These are phyloP conservation scores for Drosophila melanica DNA, from an alignment of 1,140 invertebrate species.

Conservation along the genomic window DNA sequence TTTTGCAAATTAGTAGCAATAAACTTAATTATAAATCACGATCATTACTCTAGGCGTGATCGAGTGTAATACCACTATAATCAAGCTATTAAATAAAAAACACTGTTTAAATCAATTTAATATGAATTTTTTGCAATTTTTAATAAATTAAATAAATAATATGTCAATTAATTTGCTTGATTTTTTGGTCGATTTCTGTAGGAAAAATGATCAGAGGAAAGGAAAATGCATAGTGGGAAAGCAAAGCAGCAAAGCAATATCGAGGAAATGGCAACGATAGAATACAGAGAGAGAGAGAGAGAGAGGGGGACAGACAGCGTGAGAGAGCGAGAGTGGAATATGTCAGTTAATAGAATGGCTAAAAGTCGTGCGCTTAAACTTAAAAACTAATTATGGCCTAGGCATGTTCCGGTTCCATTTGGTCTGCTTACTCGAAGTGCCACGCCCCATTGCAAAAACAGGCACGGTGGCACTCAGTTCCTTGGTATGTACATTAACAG, in stretches of 20 bases:
- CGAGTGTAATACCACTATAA: no score
- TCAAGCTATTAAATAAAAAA: slow-evolving; percentile 2
- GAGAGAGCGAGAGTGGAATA: slow-evolving; percentile 9
- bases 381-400: slow-evolving; percentile 70
- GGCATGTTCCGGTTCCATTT: slow-evolving; percentile 76
- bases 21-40: no score
- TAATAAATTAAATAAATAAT: slow-evolving; percentile 82
- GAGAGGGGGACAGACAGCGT: slow-evolving; percentile 12
- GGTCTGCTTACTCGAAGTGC: slow-evolving; percentile 63
- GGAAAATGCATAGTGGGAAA: slow-evolving; percentile 17
- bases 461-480: slow-evolving; percentile 31
- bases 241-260: background rate
- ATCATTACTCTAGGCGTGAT: no score
- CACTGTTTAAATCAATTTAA: slow-evolving; percentile 14
- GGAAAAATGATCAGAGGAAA: slow-evolving; percentile 20
- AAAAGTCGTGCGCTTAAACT: slow-evolving; percentile 64
- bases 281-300: no score
- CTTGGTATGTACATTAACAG: slow-evolving; percentile 70
- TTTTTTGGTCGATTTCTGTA: slow-evolving; percentile 73
- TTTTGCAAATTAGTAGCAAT: no score
- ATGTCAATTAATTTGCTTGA: slow-evolving; percentile 65
- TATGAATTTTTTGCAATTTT: slow-evolving; percentile 75
- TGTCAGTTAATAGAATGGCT: slow-evolving; percentile 65
- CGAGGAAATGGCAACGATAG: slow-evolving; percentile 23
- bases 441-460: slow-evolving; percentile 19